Percentiles rank a stretch among this genome's conserved stretches.
Conservation (phyloP, 2,888 invertebrate species). For the Taphrorychus bicolor region DNA sequence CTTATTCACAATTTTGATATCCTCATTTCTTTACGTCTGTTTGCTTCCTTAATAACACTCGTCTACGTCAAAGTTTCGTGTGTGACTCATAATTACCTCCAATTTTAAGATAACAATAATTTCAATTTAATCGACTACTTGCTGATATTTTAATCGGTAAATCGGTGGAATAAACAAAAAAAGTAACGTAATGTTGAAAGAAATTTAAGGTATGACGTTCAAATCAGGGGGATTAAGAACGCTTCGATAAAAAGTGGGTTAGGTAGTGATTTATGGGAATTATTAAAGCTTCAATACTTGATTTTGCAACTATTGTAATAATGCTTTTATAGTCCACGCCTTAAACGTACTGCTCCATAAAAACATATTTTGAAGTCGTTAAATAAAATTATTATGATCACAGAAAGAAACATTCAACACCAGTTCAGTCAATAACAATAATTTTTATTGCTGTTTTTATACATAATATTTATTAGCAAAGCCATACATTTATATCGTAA, state of each 20-base stretch:
- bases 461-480: too few relatives aligned
- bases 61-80: background rate
- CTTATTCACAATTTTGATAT: background rate
- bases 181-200: background rate
- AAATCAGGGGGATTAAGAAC: background rate
- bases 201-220: background rate
- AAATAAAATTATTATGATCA: too few relatives aligned
- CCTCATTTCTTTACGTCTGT: constrained; percentile 1
- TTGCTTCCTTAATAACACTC: constrained; percentile 3
- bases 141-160: background rate
- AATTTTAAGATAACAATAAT: background rate
- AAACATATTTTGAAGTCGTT: too few relatives aligned
- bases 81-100: background rate
- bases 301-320: background rate
- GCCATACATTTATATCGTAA: too few relatives aligned
- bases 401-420: too few relatives aligned
- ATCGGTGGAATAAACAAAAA: background rate
- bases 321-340: background rate
- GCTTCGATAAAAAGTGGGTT: background rate
- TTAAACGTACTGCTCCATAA: too few relatives aligned
- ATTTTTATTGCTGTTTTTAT: too few relatives aligned
- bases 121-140: background rate
- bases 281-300: background rate
- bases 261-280: background rate
- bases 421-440: too few relatives aligned